Conservation (phyloP, 2,888 invertebrate genomes). For the Lymantria dispar region DNA sequence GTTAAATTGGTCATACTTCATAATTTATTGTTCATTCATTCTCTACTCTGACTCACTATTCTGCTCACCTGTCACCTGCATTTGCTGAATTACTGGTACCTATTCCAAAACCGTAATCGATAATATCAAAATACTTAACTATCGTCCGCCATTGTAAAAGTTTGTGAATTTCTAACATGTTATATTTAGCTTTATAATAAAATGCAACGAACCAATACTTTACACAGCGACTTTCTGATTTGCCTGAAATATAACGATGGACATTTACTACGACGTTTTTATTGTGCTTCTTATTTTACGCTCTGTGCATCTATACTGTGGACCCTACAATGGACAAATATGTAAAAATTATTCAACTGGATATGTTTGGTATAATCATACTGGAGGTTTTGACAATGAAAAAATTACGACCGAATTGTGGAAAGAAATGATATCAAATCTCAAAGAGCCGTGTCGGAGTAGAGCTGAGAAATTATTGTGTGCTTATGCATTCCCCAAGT, state of each 20-base stretch:
- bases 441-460: conserved; percentile 91
- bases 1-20: no score
- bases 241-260: conserved; percentile 60
- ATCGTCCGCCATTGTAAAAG: conserved; percentile 71
- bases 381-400: conserved; percentile 91
- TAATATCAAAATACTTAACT: conserved; percentile 56
- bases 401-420: conserved; percentile 91
- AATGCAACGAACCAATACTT: conserved; percentile 61
- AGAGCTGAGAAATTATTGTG: conserved; percentile 96
- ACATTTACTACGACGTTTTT: conserved; percentile 54
- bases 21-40: no score
- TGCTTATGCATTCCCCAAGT: conserved; percentile 95
- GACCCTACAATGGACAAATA: conserved; percentile 92
- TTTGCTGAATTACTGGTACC: no score
- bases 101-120: conserved; percentile 61
- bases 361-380: conserved; percentile 90
- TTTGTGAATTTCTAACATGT: conserved; percentile 46
- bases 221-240: conserved; percentile 54
- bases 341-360: conserved; percentile 87
- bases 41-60: no score
- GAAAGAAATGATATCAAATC: conserved; percentile 91
- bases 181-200: conserved; percentile 46
- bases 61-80: no score
- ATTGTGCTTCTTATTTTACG: conserved; percentile 64
- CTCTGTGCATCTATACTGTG: conserved; percentile 88